Percentiles rank a stretch among this genome's conserved stretches.
These are phyloP conservation scores for Macrotus californicus DNA, from an alignment of 2,113 vertebrate species.

Conservation along the genomic window DNA sequence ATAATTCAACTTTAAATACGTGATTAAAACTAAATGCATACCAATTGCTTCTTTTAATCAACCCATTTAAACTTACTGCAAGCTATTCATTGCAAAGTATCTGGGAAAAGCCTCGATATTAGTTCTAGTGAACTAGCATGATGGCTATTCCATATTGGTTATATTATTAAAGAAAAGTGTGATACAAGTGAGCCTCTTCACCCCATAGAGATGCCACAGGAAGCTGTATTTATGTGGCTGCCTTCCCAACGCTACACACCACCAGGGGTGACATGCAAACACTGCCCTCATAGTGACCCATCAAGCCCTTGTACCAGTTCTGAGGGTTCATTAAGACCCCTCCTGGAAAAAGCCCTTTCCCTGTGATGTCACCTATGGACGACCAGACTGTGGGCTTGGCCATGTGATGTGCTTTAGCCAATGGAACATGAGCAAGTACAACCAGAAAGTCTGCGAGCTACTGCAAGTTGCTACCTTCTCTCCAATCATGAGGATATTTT, in stretches of 20 bases:
- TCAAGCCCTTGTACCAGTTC: fast-evolving
- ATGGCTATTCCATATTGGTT: background rate
- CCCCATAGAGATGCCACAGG: fast-evolving
- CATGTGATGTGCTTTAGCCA: too few species aligned
- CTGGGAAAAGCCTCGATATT: background rate
- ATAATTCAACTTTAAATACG: background rate
- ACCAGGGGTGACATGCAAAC: background rate
- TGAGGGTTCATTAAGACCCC: background rate
- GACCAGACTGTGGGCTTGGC: background rate
- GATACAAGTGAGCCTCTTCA: background rate
- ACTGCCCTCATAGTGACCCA: fast-evolving
- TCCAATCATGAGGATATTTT: background rate
- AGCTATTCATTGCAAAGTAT: background rate
- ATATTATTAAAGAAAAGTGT: too few species aligned
- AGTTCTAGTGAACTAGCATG: background rate
- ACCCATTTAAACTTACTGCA: background rate
- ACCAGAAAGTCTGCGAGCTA: background rate
- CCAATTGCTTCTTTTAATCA: background rate
- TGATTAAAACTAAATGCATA: background rate
- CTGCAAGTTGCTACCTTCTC: background rate
- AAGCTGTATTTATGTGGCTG: background rate
- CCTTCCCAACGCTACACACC: background rate
- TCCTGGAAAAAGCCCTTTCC: background rate
- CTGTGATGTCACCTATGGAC: fast-evolving
- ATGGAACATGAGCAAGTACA: background rate